A percentile compares a stretch with the other conserved stretches of the same genome.
phyloP scores from a whole-genome alignment of 35 echinoderm and acorn worm species.

The Eucidaris tribuloides region DNA sequence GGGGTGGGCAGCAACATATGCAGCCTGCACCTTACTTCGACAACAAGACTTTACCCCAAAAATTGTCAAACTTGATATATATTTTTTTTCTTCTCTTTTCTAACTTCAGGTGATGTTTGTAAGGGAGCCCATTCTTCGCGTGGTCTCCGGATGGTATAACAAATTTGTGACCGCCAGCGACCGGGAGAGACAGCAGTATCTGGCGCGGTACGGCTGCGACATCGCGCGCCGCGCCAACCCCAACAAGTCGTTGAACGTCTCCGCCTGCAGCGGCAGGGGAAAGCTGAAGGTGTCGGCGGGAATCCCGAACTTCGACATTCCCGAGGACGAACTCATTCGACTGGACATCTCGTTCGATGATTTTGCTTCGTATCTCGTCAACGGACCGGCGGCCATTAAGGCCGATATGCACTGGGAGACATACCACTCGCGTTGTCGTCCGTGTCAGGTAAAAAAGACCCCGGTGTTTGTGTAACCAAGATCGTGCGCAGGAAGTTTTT shows the following conservation, averaged over 20 bases:
- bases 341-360: slow-evolving; percentile 60
- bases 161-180: slow-evolving; percentile 61
- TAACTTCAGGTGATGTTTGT: slow-evolving; percentile 63
- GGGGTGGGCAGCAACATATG: no score
- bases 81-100: no score
- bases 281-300: background rate
- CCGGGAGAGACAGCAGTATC: slow-evolving; percentile 34
- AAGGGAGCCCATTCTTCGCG: slow-evolving; percentile 57
- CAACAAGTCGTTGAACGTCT: background rate
- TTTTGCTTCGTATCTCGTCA: slow-evolving; percentile 61
- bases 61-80: no score
- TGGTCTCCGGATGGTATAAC: slow-evolving; percentile 64
- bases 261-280: background rate
- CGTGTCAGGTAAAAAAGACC: slow-evolving; percentile 38
- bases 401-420: slow-evolving; percentile 68
- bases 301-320: background rate
- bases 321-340: background rate
- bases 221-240: slow-evolving; percentile 1
- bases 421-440: slow-evolving; percentile 57
- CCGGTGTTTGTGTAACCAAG: no score
- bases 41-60: no score
- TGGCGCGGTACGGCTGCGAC: slow-evolving; percentile 2
- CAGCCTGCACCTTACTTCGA: no score
- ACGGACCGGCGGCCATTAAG: background rate
- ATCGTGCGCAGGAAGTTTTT: no score